These are phyloP conservation scores for Nemapogon koenigi DNA, from an alignment of 2,888 invertebrate species.

Conservation along the genomic window DNA sequence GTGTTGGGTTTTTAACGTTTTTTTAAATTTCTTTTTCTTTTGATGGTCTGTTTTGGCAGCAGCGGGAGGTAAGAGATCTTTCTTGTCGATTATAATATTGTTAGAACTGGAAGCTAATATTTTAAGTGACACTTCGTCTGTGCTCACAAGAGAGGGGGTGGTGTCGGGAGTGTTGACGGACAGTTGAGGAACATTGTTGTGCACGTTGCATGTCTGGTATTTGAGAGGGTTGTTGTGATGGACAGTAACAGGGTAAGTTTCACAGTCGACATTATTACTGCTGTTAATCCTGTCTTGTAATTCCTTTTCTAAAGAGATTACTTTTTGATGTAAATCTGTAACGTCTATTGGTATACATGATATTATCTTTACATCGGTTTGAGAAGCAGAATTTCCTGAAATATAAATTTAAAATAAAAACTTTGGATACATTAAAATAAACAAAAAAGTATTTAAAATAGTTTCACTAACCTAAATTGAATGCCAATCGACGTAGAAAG, in stretches of 20 bases:
- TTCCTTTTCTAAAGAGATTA: conserved; percentile 35
- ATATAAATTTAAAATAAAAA: conserved; percentile 3
- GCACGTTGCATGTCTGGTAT: neutral
- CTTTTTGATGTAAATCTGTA: conserved; percentile 47
- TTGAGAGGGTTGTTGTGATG: neutral
- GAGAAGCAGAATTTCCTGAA: conserved; percentile 48
- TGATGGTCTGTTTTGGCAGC: neutral
- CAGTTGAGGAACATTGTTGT: neutral
- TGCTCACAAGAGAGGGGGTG: neutral
- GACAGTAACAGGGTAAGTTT: neutral
- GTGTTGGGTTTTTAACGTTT: neutral
- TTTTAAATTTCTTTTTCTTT: neutral
- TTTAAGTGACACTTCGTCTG: neutral
- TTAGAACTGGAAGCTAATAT: no score
- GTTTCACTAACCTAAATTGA: conserved; percentile 32
- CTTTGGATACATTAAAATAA: neutral
- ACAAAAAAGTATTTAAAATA: neutral
- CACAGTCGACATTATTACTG: neutral
- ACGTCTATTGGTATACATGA: conserved; percentile 57
- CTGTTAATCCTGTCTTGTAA: conserved; percentile 21
- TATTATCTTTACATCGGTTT: conserved; percentile 54
- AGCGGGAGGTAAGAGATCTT: no score
- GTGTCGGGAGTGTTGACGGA: neutral
- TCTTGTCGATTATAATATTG: no score
- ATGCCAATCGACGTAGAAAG: conserved; percentile 42